phyloP scores from a whole-genome alignment of 2,113 vertebrate species.

The Pangasianodon gigas region DNA sequence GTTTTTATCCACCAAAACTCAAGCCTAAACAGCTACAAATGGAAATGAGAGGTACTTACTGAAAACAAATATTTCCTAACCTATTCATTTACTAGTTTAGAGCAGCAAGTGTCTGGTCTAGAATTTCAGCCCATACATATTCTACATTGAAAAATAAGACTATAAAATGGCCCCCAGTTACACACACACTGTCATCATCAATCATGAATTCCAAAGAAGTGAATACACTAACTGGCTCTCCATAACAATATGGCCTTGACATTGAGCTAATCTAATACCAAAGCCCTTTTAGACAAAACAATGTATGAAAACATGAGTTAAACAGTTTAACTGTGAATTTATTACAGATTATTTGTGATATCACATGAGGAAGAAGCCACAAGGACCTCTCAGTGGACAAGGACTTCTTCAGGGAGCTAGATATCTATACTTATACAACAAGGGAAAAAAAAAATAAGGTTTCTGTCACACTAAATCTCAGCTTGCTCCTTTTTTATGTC shows the following conservation, averaged over 20 bases:
- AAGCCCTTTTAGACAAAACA: slow-evolving; percentile 21
- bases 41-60: not conserved
- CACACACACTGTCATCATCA: not conserved
- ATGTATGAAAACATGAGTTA: not conserved
- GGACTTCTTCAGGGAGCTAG: not conserved
- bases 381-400: not conserved
- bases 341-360: not conserved
- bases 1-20: not conserved
- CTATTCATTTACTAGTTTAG: not conserved
- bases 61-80: not conserved
- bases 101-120: not conserved
- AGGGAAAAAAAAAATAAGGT: not conserved
- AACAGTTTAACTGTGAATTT: not conserved
- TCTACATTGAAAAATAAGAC: not conserved
- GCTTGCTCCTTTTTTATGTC: slow-evolving; percentile 34
- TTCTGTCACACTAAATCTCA: slow-evolving; percentile 25
- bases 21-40: not conserved
- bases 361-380: not conserved
- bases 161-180: not conserved
- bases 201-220: not conserved
- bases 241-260: not conserved
- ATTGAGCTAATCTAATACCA: not conserved
- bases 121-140: not conserved
- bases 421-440: slow-evolving; percentile 23
- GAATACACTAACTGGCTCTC: not conserved